These are phyloP conservation scores for Eupithecia centaureata DNA, from an alignment of 2,888 invertebrate genomes.

Conservation along the genomic window DNA sequence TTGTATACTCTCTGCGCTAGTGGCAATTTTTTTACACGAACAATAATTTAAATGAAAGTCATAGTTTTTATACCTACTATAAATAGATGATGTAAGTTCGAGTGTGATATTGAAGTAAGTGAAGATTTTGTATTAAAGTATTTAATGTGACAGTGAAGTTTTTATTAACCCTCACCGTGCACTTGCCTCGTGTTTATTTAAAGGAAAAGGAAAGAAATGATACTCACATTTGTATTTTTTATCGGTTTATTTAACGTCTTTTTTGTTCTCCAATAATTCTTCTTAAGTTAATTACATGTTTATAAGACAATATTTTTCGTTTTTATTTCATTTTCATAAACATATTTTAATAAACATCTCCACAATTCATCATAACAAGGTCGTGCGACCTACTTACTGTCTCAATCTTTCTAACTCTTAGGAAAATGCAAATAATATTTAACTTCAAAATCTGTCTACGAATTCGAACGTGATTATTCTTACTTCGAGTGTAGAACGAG, in stretches of 20 bases:
- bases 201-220: conserved; percentile 55
- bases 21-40: conserved; percentile 79
- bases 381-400: conserved; percentile 83
- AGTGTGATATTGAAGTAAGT: conserved; percentile 83
- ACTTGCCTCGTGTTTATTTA: conserved; percentile 21
- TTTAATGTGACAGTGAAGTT: conserved; percentile 60
- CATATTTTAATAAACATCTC: conserved; percentile 83
- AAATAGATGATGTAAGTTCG: conserved; percentile 84
- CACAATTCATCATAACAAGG: conserved; percentile 83
- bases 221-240: conserved; percentile 75
- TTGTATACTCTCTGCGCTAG: conserved; percentile 77
- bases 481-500: conserved; percentile 76
- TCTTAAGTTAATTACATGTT: conserved; percentile 84
- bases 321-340: conserved; percentile 83
- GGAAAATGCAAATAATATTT: conserved; percentile 83
- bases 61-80: conserved; percentile 84
- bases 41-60: conserved; percentile 82
- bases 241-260: conserved; percentile 84
- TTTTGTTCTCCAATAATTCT: conserved; percentile 83
- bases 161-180: conserved; percentile 40
- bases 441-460: conserved; percentile 81
- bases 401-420: conserved; percentile 83
- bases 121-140: conserved; percentile 80
- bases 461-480: conserved; percentile 80
- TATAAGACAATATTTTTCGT: conserved; percentile 83